Base-by-base conservation (phyloP, 1,140 invertebrate species). In the Drosophila sp. region DNA sequence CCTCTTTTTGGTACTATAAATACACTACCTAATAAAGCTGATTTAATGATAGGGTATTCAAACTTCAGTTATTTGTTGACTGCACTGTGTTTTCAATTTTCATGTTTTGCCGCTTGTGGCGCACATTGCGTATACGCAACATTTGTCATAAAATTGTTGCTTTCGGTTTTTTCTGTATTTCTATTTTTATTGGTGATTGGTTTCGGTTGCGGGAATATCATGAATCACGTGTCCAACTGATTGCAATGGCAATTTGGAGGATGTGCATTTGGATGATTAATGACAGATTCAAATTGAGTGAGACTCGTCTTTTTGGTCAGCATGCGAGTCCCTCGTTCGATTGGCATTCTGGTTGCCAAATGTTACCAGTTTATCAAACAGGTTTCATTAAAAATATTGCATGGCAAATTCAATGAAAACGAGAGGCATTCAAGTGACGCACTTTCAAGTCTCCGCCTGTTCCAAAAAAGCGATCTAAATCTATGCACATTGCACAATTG, bases 101-200 rank as follows among this genome's bases (percentile, higher is more conserved):
- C n/a, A 13, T 58, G 8, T 13, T 38, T 13, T 29, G 27, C 16
- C 18, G 54, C 50, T 32, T 13, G 40, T 38, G 59, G 71, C 50
- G 45, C 56, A 73, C 78, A 32, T 54, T 74, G 76, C 83, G 82
- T 69, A 89, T 87, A 78, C 67, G 79, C 82, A 87, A 87, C 61
- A 87, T 82, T 86, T 76, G 62, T 82, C 64, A 79, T 65, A 46
- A 57, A 40, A 46, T 45, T 61, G 16, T 34, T 65, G 45, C 67
- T 51, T 21, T n/a, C n/a, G n/a, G 21, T 21, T 21, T 21, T 21
- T 21, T 75, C n/a, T 57, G 61, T 58, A 36, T 45, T 65, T 43
- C 45, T 54, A 18, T 61, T 40, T 40, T 46, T 62, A 18, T 41
- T 72, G 16, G 34, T 57, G 7, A 13, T 65, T 65, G 32, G 40